Percentiles rank a stretch among this genome's conserved stretches.
phyloP scores from a whole-genome alignment of 2,888 invertebrate species.

The Cheilosia pagana region DNA sequence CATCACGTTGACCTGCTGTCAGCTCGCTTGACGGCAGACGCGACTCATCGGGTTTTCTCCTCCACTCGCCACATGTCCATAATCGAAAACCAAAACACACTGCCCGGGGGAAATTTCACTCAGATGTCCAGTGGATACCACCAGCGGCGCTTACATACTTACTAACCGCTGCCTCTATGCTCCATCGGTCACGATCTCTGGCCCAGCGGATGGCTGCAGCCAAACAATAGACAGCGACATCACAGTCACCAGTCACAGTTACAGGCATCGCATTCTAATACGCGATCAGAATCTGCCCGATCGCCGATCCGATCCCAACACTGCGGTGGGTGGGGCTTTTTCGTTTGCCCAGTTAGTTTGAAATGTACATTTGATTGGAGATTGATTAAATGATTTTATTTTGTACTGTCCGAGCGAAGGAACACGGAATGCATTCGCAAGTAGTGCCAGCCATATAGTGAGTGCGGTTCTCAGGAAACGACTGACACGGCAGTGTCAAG shows the following conservation, averaged over 20 bases:
- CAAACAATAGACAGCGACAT: conserved; percentile 34
- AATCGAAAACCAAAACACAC: conserved; percentile 33
- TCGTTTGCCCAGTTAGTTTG: conserved; percentile 58
- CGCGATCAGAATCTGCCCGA: conserved; percentile 59
- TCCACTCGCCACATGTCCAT: conserved; percentile 53
- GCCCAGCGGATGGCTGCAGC: conserved; percentile 55
- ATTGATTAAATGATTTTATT: conserved; percentile 74
- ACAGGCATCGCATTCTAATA: conserved; percentile 65
- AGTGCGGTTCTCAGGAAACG: conserved; percentile 70
- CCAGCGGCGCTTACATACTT: conserved; percentile 72
- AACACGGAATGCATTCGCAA: conserved; percentile 59
- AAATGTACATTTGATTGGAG: conserved; percentile 69
- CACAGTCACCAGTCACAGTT: background rate
- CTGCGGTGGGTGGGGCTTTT: conserved; percentile 69
- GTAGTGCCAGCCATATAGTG: conserved; percentile 33
- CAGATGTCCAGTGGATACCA: conserved; percentile 70
- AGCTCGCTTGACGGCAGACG: conserved; percentile 63
- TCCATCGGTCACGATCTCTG: conserved; percentile 71
- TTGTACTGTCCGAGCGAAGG: conserved; percentile 44
- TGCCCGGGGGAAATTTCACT: conserved; percentile 69
- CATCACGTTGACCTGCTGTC: conserved; percentile 74
- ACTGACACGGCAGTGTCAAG: conserved; percentile 71
- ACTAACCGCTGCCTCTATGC: background rate
- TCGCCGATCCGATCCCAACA: conserved; percentile 43
- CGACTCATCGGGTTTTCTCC: conserved; percentile 59